Conservation (phyloP, 1,140 invertebrate genomes). For the Orchestia grillus region DNA sequence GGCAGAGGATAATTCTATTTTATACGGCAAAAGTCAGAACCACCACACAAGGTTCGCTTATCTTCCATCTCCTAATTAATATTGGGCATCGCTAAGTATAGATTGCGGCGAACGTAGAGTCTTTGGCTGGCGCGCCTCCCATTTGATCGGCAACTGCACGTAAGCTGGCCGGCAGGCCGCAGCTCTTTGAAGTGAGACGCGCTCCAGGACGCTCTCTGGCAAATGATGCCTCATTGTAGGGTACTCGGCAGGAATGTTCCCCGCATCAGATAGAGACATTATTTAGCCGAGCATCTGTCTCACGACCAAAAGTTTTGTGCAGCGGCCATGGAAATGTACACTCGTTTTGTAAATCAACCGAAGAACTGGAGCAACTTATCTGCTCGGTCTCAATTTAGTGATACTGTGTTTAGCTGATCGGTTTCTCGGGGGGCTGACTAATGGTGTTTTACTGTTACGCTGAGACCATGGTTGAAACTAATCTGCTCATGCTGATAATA, state of each 20-base stretch:
- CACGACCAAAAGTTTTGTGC: background rate
- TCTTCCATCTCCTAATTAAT: slow-evolving; percentile 55
- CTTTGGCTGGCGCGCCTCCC: slow-evolving; percentile 44
- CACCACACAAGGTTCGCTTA: slow-evolving; percentile 46
- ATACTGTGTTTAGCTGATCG: slow-evolving; percentile 3
- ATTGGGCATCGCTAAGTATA: slow-evolving; percentile 56
- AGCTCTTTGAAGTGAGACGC: background rate
- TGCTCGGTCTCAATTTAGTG: slow-evolving; percentile 13
- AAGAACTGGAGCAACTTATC: background rate
- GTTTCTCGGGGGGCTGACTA: background rate
- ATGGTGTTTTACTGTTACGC: slow-evolving; percentile 15
- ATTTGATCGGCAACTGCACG: slow-evolving; percentile 32
- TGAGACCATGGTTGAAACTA: background rate
- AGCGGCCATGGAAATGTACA: background rate
- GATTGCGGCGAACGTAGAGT: slow-evolving; percentile 39
- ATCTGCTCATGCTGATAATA: slow-evolving; percentile 14
- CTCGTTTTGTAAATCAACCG: slow-evolving; percentile 30
- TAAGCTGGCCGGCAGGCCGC: background rate
- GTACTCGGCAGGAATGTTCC: slow-evolving; percentile 47
- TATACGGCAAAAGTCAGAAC: slow-evolving; percentile 52
- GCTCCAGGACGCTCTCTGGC: slow-evolving; percentile 33
- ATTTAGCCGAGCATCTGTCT: slow-evolving; percentile 55
- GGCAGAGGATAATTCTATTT: slow-evolving; percentile 51
- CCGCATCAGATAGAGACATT: slow-evolving; percentile 51
- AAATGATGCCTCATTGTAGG: slow-evolving; percentile 52